These are phyloP conservation scores for Chrysogorgia sp. DNA, from an alignment of 92 coral and sea anemone species.

Conservation along the genomic window DNA sequence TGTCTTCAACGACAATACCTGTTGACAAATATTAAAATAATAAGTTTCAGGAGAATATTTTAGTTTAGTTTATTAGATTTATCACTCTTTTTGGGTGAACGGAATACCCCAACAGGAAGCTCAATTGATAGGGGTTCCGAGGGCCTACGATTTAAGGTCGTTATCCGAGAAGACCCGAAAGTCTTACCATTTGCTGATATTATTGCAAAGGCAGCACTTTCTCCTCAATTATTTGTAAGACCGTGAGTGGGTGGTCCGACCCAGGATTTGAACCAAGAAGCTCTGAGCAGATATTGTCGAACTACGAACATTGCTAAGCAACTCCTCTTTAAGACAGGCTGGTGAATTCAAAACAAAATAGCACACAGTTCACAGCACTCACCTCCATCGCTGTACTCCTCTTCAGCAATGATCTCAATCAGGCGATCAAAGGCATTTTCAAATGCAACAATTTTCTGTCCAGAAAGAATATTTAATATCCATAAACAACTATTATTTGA, in stretches of 20 bases:
- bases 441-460: slow-evolving; percentile 98
- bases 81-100: no score
- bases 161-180: no score
- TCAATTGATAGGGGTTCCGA: no score
- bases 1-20: slow-evolving; percentile 98
- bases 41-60: background rate
- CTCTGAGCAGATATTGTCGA: background rate
- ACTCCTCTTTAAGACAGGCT: background rate
- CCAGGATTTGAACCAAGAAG: background rate
- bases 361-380: background rate
- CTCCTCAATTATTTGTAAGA: no score
- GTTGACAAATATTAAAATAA: slow-evolving; percentile 1
- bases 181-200: no score
- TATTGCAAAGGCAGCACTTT: no score
- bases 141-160: no score
- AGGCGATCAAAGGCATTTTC: slow-evolving; percentile 99
- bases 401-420: slow-evolving; percentile 94
- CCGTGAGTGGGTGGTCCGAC: no score
- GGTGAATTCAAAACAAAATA: background rate
- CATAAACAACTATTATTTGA: background rate
- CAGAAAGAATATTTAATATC: background rate
- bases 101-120: no score
- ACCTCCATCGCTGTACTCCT: slow-evolving; percentile 98
- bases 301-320: background rate
- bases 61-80: no score